Evolutionary conservation across 2,888 invertebrate genomes (phyloP).

Genomic region (Cantharis rufa): DNA sequence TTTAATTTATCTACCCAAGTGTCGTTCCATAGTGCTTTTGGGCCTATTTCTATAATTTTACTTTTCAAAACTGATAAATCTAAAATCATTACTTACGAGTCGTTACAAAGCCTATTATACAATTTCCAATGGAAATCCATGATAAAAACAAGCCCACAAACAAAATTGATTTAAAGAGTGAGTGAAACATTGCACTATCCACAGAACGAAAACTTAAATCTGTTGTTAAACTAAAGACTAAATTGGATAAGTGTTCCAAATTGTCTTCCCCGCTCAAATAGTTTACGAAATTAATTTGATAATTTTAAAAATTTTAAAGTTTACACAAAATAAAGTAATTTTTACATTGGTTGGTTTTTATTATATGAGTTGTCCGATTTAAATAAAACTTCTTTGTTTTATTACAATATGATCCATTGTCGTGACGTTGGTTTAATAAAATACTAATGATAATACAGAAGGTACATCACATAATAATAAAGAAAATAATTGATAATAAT

Average conservation of each 20-base stretch:
- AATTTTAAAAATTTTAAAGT: background rate
- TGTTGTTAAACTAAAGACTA: background rate
- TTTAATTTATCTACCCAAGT: conserved; percentile 62
- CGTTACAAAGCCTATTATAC: conserved; percentile 8
- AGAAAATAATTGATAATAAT: background rate
- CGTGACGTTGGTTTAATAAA: background rate
- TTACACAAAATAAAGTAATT: background rate
- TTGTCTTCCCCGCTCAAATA: background rate
- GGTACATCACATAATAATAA: background rate
- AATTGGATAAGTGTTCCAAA: background rate
- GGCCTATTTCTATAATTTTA: conserved; percentile 43
- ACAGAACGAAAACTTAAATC: background rate
- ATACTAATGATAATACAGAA: background rate
- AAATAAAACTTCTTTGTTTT: too few relatives aligned
- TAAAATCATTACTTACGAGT: conserved; percentile 12
- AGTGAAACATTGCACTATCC: background rate
- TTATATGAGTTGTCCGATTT: too few relatives aligned
- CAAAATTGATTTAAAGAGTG: background rate
- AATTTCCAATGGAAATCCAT: background rate
- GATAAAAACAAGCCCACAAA: background rate
- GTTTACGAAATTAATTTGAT: background rate
- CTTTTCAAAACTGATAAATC: background rate
- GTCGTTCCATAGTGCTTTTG: conserved; percentile 59
- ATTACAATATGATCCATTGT: background rate
- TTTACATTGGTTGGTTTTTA: background rate